Base-by-base conservation (phyloP, 2,113 vertebrate species). In the Acinonyx jubatus region DNA sequence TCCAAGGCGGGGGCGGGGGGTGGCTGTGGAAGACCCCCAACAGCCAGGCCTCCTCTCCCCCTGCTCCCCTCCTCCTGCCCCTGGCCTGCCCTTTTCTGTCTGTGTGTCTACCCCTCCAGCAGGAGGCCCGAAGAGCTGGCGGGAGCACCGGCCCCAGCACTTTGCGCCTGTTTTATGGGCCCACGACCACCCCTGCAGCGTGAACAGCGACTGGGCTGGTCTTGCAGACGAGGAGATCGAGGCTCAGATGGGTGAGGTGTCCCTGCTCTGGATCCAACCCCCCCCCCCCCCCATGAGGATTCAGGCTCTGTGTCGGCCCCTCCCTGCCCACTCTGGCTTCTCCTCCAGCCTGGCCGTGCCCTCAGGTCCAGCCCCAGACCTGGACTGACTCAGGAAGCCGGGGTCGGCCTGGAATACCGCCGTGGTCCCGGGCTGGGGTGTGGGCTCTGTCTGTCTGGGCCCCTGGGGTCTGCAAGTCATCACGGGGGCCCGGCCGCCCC, bases 391-490 rank as follows among this genome's bases (percentile, higher is more conserved):
- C 63, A 61, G 85, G 79, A 96, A 85, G 86, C n/a, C 27, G 21
- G 15, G 41, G 61, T 48, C 95, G 7, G 61, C 90, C 55, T 83
- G 57, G 57, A 83, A 69, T 7, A 7, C 31, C 16, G 90, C 71
- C 4, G 0, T 11, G 18, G 12, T 48, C 27, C 91, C n/a, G 87
- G 82, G 27, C 66, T 36, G 38, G 36, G 31, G 8, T 36, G 48
- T 13, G 29, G 10, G 74, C 45, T 71, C 73, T 68, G 65, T 91
- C 73, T 65, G 36, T n/a, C n/a, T 11, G 0, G 12, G 48, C 63
- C 55, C 57, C 83, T 19, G 13, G 76, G 86, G 86, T 93, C 92
- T 96, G 92, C 21, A 45, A 92, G 74, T 38, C 74, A 57, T 96
- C 79, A 78, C 11, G 1, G 71, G 36, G 52, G 69, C 41, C 48